phyloP scores from a whole-genome alignment of 2,797 vertebrate genomes.

The Chrysocyon brachyurus region DNA sequence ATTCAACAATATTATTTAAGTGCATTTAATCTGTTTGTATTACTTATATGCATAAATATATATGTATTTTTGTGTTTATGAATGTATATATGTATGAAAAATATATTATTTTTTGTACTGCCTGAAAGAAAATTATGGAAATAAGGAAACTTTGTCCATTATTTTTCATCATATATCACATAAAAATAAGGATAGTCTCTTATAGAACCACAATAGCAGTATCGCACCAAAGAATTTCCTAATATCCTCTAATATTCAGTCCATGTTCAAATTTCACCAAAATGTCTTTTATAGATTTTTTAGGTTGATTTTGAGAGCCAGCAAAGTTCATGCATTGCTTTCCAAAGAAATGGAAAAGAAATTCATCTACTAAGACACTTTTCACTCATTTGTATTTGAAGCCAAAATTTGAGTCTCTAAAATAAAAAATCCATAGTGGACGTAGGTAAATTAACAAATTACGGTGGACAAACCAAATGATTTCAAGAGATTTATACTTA shows the following conservation, averaged over 20 bases:
- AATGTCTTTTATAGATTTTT: neutral
- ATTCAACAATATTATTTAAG: neutral
- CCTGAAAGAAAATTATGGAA: neutral
- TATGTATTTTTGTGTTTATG: neutral
- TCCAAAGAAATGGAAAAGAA: neutral
- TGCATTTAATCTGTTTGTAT: neutral
- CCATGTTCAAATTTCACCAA: neutral
- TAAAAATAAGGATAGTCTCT: neutral
- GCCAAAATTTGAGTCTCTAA: neutral
- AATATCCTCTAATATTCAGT: neutral
- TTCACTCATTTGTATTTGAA: neutral
- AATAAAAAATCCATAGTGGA: neutral
- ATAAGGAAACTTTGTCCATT: neutral
- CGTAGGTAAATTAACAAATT: neutral
- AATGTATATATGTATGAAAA: neutral
- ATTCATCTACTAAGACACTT: neutral
- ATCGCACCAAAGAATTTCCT: neutral
- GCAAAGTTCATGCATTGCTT: neutral
- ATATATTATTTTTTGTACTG: neutral
- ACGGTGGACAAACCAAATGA: neutral
- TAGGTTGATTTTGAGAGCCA: neutral
- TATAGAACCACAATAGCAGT: neutral
- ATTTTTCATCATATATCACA: neutral
- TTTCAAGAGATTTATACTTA: constrained; percentile 5
- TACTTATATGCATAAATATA: neutral